These are phyloP conservation scores for Brienomyrus longianalis DNA, from an alignment of 2,113 vertebrate genomes.

Conservation along the genomic window DNA sequence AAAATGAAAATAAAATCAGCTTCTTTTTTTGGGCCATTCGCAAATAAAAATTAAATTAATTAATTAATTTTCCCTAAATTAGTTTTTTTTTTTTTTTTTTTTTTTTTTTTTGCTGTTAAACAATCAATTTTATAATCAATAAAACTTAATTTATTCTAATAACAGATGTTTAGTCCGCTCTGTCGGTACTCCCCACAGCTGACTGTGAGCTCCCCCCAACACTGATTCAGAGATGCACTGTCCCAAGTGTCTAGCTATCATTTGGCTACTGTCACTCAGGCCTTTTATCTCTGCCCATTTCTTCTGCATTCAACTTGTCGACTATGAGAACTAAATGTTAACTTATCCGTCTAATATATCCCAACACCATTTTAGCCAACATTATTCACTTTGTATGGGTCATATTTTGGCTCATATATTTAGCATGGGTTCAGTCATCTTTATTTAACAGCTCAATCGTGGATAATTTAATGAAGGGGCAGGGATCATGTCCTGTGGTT, in stretches of 20 bases:
- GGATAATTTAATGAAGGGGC: neutral
- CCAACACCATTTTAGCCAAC: neutral
- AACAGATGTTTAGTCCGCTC: neutral
- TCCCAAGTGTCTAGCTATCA: neutral
- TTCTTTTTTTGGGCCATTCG: neutral
- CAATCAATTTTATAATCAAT: neutral
- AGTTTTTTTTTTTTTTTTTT: neutral
- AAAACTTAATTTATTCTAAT: neutral
- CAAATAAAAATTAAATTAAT: neutral
- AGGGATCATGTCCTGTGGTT: neutral
- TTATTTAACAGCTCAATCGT: neutral
- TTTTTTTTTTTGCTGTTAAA: neutral
- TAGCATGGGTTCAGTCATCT: neutral
- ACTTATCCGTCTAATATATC: neutral
- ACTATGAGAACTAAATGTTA: neutral
- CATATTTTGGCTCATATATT: neutral
- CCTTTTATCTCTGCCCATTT: neutral
- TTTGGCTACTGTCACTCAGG: neutral
- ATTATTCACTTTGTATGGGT: neutral
- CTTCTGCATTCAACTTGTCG: neutral
- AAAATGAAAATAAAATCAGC: neutral
- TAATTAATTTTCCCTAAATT: neutral
- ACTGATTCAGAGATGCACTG: neutral
- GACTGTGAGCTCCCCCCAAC: neutral
- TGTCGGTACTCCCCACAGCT: neutral